Evolutionary conservation across 2,888 invertebrate genomes (phyloP).

Genomic region (Macrosiphum euphorbiae): DNA sequence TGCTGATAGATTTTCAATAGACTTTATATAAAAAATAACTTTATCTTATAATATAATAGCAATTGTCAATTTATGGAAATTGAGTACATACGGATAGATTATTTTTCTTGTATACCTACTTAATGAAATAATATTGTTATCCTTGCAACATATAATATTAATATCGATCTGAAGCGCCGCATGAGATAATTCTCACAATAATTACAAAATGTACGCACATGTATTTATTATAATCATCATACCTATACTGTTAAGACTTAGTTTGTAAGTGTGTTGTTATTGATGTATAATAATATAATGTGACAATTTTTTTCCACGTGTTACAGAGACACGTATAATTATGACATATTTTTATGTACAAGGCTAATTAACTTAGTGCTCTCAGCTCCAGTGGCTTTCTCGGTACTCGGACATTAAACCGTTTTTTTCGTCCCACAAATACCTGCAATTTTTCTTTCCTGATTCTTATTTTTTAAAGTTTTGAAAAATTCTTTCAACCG

Average conservation of each 20-base stretch:
- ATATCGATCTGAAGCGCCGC: neutral
- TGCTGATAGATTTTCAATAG: constrained; percentile 27
- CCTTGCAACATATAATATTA: neutral
- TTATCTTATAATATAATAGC: neutral
- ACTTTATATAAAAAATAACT: neutral
- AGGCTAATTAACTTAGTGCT: neutral
- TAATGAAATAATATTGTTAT: neutral
- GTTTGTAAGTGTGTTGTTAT: neutral
- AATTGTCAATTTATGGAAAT: neutral
- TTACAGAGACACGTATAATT: neutral
- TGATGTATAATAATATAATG: neutral
- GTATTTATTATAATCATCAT: neutral
- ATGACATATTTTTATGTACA: neutral
- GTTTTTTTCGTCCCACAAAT: neutral
- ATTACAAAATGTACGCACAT: neutral
- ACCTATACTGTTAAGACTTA: constrained; percentile 28
- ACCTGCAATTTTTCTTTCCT: neutral
- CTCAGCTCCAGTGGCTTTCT: neutral
- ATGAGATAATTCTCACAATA: neutral
- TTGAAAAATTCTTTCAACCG: neutral
- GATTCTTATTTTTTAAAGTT: neutral
- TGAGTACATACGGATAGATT: neutral
- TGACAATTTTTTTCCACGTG: neutral
- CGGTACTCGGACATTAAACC: neutral
- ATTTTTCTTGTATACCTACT: constrained; percentile 7